Conservation (phyloP, 1,140 invertebrate species). For the Sarcophaga bullata region DNA sequence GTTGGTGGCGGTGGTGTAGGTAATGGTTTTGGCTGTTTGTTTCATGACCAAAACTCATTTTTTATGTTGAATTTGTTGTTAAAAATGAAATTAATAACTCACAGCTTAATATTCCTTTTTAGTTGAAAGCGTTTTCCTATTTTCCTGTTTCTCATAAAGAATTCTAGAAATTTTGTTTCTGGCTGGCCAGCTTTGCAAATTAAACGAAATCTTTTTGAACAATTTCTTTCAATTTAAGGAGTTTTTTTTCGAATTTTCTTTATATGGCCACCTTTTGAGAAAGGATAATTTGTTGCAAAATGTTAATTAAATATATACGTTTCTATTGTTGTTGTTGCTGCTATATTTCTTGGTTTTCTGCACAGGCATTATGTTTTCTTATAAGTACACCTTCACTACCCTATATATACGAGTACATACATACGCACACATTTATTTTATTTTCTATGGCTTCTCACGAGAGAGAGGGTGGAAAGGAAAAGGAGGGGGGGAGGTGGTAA, state of each 20-base stretch:
- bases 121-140: background rate
- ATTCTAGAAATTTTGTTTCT: background rate
- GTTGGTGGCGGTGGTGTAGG: background rate
- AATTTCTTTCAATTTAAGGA: no score
- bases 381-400: no score
- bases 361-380: no score
- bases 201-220: no score
- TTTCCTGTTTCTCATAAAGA: background rate
- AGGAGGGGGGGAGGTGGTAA: background rate
- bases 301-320: slow-evolving; percentile 12
- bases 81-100: slow-evolving; percentile 6
- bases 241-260: background rate
- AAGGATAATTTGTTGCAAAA: background rate
- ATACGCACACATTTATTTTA: no score
- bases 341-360: no score
- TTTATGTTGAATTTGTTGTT: slow-evolving; percentile 19
- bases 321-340: background rate
- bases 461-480: background rate
- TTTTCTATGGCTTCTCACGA: no score
- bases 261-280: background rate
- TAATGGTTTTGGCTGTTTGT: background rate
- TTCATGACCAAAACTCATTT: slow-evolving; percentile 14
- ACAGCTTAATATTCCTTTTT: background rate
- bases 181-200: no score
- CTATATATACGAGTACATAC: no score